Evolutionary conservation across 2,797 vertebrate species (phyloP).

Genomic region (Diplodus sargus): DNA sequence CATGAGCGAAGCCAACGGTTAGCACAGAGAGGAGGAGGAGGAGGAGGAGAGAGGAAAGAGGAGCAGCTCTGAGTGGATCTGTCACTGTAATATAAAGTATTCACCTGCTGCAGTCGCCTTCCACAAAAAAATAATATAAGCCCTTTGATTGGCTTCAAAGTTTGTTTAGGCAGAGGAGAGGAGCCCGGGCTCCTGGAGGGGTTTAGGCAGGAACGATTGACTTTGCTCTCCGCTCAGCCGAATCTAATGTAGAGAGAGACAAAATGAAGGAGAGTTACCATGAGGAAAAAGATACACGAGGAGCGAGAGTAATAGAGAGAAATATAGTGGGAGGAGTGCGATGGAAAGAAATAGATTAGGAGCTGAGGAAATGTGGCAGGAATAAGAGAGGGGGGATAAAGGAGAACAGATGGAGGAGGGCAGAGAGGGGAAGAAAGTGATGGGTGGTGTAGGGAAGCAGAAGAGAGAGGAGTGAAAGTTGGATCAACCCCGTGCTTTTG

Average conservation of each 20-base stretch:
- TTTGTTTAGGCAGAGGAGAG: conserved; percentile 77
- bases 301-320: conserved; percentile 56
- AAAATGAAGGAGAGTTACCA: conserved; percentile 56
- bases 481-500: conserved; percentile 60
- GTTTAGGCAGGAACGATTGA: conserved; percentile 67
- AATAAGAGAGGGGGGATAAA: conserved; percentile 63
- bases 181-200: conserved; percentile 65
- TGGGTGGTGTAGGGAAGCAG: conserved; percentile 36
- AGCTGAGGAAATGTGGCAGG: conserved; percentile 65
- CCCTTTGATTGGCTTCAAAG: conserved; percentile 78
- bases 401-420: conserved; percentile 75
- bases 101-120: conserved; percentile 67
- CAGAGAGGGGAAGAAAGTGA: conserved; percentile 58
- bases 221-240: conserved; percentile 74
- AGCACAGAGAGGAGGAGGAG: conserved; percentile 45
- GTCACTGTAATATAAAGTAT: conserved; percentile 70
- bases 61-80: conserved; percentile 52
- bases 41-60: conserved; percentile 17
- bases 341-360: conserved; percentile 55
- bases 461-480: conserved; percentile 60
- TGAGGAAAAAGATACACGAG: conserved; percentile 55
- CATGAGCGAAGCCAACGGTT: conserved; percentile 63
- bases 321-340: conserved; percentile 40
- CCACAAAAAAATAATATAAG: conserved; percentile 65
- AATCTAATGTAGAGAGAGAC: conserved; percentile 67